Conservation (phyloP, 2,797 vertebrate genomes). For the Vireo griseus region DNA sequence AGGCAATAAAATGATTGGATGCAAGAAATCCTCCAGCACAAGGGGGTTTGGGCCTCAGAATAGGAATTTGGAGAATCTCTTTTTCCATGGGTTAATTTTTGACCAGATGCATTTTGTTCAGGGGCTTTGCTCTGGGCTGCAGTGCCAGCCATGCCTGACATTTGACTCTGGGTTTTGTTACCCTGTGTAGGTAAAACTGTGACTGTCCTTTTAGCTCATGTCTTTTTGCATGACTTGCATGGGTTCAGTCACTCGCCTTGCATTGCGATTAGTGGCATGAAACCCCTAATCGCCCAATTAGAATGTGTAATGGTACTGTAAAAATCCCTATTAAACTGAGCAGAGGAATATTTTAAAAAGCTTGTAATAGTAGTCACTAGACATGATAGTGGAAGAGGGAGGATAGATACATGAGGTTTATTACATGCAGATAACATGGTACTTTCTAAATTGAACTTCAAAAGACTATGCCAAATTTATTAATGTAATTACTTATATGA, state of each 20-base stretch:
- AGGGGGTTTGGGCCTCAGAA: not conserved
- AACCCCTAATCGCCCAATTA: constrained; percentile 32
- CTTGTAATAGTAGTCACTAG: constrained; percentile 2
- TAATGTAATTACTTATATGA: constrained; percentile 16
- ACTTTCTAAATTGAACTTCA: constrained; percentile 42
- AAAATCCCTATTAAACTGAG: constrained; percentile 19
- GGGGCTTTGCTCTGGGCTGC: not conserved
- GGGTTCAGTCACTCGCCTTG: not conserved
- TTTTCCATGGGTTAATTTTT: not conserved
- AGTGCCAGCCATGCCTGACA: accelerated
- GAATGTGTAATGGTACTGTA: constrained; percentile 15
- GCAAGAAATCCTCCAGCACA: not conserved
- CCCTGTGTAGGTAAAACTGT: not conserved
- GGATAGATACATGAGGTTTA: constrained; percentile 14
- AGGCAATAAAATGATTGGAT: not conserved
- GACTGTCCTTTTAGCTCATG: not conserved
- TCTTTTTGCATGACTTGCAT: not conserved
- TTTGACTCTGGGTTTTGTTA: not conserved
- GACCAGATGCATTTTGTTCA: not conserved
- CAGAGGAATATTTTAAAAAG: not conserved
- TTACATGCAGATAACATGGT: constrained; percentile 28
- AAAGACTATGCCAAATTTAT: not conserved
- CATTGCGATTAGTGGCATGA: not conserved
- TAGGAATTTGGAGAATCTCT: not conserved
- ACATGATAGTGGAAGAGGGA: not conserved